Conservation (phyloP, 2,888 invertebrate genomes). For the Drosophila merina region DNA sequence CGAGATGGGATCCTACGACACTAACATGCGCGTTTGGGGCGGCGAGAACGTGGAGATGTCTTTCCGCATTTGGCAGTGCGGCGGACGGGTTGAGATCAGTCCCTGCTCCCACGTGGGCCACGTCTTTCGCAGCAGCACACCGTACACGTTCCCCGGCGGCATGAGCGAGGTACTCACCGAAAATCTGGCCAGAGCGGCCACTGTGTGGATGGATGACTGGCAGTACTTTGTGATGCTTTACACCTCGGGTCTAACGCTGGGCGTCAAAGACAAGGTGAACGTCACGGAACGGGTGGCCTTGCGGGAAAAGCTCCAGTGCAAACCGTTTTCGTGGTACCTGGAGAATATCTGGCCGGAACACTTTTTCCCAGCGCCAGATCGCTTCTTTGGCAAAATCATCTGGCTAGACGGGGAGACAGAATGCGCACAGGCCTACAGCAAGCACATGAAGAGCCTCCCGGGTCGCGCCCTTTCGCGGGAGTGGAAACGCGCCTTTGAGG, state of each 20-base stretch:
- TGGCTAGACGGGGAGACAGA: slow-evolving; percentile 81
- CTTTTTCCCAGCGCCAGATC: slow-evolving; percentile 94
- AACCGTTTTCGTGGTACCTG: slow-evolving; percentile 96
- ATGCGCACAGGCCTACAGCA: slow-evolving; percentile 74
- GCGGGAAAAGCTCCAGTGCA: slow-evolving; percentile 90
- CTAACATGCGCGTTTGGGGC: slow-evolving; percentile 97
- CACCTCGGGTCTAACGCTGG: slow-evolving; percentile 86
- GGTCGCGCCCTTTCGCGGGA: slow-evolving; percentile 73
- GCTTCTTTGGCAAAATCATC: slow-evolving; percentile 94
- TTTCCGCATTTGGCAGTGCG: slow-evolving; percentile 98
- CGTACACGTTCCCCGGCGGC: slow-evolving; percentile 97
- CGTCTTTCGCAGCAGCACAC: slow-evolving; percentile 95
- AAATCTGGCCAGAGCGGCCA: slow-evolving; percentile 96
- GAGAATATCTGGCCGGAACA: slow-evolving; percentile 98
- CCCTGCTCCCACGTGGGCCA: slow-evolving; percentile 98
- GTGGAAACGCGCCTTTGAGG: slow-evolving; percentile 76
- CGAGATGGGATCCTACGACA: slow-evolving; percentile 94
- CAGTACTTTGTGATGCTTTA: slow-evolving; percentile 95
- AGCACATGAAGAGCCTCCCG: slow-evolving; percentile 77
- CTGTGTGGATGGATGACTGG: slow-evolving; percentile 99
- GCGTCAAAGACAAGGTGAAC: slow-evolving; percentile 77
- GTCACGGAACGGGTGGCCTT: slow-evolving; percentile 88
- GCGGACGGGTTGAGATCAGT: slow-evolving; percentile 94
- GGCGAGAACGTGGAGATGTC: slow-evolving; percentile 99
- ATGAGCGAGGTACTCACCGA: slow-evolving; percentile 91